Evolutionary conservation across 2,888 invertebrate genomes (phyloP), one percentile per base, ranked within the genome.

Genomic region (Hanleya hanleyi): DNA sequence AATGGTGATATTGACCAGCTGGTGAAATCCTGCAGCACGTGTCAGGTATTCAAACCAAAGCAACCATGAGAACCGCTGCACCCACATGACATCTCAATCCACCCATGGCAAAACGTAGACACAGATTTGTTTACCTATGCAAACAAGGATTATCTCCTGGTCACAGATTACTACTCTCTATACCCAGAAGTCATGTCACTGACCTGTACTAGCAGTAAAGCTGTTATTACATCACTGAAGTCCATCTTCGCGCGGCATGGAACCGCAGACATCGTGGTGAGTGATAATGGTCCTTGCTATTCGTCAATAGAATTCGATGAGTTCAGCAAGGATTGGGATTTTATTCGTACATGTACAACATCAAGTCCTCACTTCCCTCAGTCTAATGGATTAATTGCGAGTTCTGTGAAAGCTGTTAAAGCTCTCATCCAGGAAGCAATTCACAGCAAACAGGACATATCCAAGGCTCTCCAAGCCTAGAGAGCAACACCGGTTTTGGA

Each of bases 41-140:
- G 41, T 41, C 41, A 12, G 18, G 18, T 18, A 12, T 41, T 7
- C 18, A 41, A 41, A 12, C 41, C 41, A n/a, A n/a, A n/a, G n/a
- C n/a, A n/a, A n/a, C n/a, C n/a, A n/a, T n/a, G n/a, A n/a, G n/a
- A n/a, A n/a, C n/a, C 18, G 41, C 41, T 18, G 9, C 7, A 41
- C 7, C 41, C 41, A 41, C 41, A 41, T 18, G 41, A 41, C 18
- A 7, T 67, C 29, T 49, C 67, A 12, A n/a, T 26, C 15, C 47
- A 67, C 32, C 67, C 67, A 47, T 67, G 37, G 2, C 47, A 67
- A 29, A 67, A 67, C 18, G 41, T 67, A n/a, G 67, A 32, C 2
- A 32, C 67, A 32, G 67, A 67, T 18, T 26, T 67, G 41, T 67
- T 38, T n/a, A 38, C 29, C 41, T 67, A 26, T 33, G 38, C 29